Evolutionary conservation across 2,113 vertebrate species (phyloP), one percentile per base, ranked within the genome.

Genomic region (Ictalurus furcatus): DNA sequence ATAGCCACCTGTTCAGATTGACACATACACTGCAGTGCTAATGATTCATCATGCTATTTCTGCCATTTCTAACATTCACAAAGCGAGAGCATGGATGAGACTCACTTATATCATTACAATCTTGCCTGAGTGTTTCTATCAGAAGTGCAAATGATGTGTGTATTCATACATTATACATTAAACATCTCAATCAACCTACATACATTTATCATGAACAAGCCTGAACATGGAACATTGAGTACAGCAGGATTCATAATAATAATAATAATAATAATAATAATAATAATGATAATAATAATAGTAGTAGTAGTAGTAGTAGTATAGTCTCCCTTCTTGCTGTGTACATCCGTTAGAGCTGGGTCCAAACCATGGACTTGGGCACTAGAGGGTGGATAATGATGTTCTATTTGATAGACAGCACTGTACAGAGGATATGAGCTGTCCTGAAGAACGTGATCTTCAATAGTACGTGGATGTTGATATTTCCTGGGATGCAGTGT

Each of bases 1-100:
- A 88, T 69, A 86, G 89, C 90, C 91, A 92, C 90, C 91, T 92
- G 91, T 87, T 88, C 88, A 87, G 67, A 85, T 40, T 34, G 88
- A 85, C 87, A 56, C 48, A 44, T 84, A 23, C 86, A 82, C 85
- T 86, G 65, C 85, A 61, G 52, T 91, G 91, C 87, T 90, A 90
- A 90, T 79, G 80, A 89, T 85, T 87, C 90, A 88, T 67, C 85
- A 44, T 23, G n/a, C 87, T 88, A 87, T 91, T 90, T 92, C 58
- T 85, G 90, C 80, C 84, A 90, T 89, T 90, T 30, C 12, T 1
- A 44, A 40, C 34, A 16, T 59, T 84, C 37, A 44, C 34, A 19
- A 40, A 37, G 56, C 81, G 63, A 84, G 21, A 40, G 34, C 19
- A 83, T 61, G 58, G 30, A 63, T 2, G 30, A 63, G 34, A 63